Evolutionary conservation across 2,113 vertebrate genomes (phyloP).

Genomic region (Sinocyclocheilus grahami): DNA sequence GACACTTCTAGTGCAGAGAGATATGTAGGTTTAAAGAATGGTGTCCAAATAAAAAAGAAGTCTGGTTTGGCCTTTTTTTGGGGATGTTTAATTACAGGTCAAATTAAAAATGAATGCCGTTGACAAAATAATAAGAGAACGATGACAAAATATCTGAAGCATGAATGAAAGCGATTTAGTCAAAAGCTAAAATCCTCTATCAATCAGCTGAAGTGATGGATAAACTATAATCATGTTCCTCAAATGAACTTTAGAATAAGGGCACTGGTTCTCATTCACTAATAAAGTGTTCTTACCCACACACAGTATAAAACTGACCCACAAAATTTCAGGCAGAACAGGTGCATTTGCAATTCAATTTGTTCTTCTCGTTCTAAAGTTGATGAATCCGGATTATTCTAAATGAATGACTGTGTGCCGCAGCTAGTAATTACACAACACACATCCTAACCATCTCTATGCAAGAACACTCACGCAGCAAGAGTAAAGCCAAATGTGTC

Average conservation of each 20-base stretch:
- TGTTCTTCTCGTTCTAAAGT: neutral
- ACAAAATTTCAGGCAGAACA: neutral
- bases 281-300: neutral
- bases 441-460: neutral
- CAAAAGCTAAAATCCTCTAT: neutral
- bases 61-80: neutral
- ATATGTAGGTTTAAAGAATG: neutral
- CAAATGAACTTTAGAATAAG: neutral
- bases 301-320: neutral
- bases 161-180: neutral
- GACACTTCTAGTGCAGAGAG: neutral
- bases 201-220: neutral
- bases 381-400: neutral
- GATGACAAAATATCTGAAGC: neutral
- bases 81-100: neutral
- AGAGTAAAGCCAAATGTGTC: neutral
- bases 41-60: neutral
- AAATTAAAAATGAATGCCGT: neutral
- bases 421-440: neutral
- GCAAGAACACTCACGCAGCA: neutral
- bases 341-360: neutral
- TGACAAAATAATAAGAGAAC: neutral
- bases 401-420: neutral
- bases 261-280: neutral
- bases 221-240: neutral